These are phyloP conservation scores for Lochmaea crataegi DNA, from an alignment of 2,888 invertebrate species.

Conservation along the genomic window DNA sequence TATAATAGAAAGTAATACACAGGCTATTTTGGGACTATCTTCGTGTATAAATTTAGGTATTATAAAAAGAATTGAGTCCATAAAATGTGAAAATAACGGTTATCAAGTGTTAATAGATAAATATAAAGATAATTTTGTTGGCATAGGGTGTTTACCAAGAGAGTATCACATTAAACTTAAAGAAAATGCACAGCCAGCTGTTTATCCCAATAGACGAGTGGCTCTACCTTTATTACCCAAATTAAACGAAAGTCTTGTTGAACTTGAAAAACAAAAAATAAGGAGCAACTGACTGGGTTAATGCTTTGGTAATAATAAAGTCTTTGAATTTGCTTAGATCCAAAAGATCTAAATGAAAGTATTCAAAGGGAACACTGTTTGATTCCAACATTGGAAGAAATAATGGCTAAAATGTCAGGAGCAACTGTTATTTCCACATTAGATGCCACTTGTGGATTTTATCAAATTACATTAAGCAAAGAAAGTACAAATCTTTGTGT, in stretches of 20 bases:
- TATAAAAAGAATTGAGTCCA: conserved; percentile 17
- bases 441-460: too few relatives aligned
- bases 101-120: too few relatives aligned
- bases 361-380: conserved; percentile 39
- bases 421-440: too few relatives aligned
- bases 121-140: conserved; percentile 39
- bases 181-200: conserved; percentile 36
- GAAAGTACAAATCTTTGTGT: too few relatives aligned
- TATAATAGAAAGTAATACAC: too few relatives aligned
- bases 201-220: conserved; percentile 11
- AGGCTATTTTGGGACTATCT: conserved; percentile 19
- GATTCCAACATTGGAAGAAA: conserved; percentile 43
- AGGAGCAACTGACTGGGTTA: conserved; percentile 44
- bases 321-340: conserved; percentile 28
- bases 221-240: not conserved
- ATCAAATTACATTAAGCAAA: too few relatives aligned
- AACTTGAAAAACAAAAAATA: conserved; percentile 37
- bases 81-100: too few relatives aligned
- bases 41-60: conserved; percentile 28
- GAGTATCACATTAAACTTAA: conserved; percentile 34
- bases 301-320: conserved; percentile 44
- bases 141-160: conserved; percentile 41
- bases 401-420: conserved; percentile 35
- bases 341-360: conserved; percentile 39
- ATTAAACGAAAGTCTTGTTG: conserved; percentile 42